phyloP scores from a whole-genome alignment of 2,888 invertebrate genomes.

The Melanostoma scalare region DNA sequence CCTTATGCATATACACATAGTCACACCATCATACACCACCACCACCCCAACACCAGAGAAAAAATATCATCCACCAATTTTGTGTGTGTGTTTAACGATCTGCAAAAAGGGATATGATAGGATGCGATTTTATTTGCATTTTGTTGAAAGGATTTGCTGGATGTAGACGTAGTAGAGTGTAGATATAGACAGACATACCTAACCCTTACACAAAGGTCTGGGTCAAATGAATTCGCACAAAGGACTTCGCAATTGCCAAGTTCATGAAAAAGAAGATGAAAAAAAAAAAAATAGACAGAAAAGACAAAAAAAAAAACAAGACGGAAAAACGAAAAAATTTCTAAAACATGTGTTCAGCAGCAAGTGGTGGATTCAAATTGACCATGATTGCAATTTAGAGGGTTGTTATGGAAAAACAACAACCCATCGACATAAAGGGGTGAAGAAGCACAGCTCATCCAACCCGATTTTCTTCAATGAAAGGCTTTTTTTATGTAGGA shows the following conservation, averaged over 20 bases:
- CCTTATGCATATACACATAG: constrained; percentile 56
- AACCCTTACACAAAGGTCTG: constrained; percentile 16
- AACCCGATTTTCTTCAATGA: neutral
- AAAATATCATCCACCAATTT: neutral
- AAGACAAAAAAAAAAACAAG: too few species aligned
- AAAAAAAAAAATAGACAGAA: neutral
- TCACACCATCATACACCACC: neutral
- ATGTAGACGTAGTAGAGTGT: neutral
- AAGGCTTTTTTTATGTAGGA: constrained; percentile 7
- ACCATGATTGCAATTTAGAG: constrained; percentile 71
- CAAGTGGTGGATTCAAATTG: constrained; percentile 72
- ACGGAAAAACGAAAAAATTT: constrained; percentile 18
- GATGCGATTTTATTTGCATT: constrained; percentile 73
- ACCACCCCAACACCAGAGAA: too few species aligned
- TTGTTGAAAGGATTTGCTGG: constrained; percentile 67
- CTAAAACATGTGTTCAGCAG: constrained; percentile 66
- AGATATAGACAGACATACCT: neutral
- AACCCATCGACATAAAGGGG: constrained; percentile 37
- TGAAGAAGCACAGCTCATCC: constrained; percentile 28
- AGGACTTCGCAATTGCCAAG: constrained; percentile 54
- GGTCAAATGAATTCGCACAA: constrained; percentile 64
- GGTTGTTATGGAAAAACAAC: constrained; percentile 54
- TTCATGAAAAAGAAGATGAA: constrained; percentile 33
- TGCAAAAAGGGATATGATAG: constrained; percentile 68
- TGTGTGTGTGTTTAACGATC: constrained; percentile 71